Base-by-base conservation (phyloP, 2,888 invertebrate genomes). In the Leptodirus hochenwartii region DNA sequence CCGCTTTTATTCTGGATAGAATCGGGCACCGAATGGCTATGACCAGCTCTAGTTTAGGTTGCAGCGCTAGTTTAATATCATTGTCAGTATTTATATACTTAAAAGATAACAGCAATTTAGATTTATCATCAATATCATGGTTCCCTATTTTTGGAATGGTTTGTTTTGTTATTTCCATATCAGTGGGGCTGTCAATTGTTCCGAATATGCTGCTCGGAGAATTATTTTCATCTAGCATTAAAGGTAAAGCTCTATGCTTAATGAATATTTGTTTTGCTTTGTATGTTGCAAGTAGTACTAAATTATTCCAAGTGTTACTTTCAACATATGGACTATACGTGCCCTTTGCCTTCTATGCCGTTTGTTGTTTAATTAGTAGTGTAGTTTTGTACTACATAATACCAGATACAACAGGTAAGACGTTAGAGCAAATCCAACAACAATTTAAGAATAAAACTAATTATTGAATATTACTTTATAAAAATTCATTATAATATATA, bases 351-450 rank as follows among this genome's bases (percentile, higher is more conserved):
- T 37, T 41, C 9, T 50, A 47, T 27, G 41, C 41, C 1, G 15
- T 39, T 5, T 41, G 37, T 31, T 38, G 38, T 13, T 27, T 44
- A 4, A 1, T 41, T 4, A 41, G 42, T 4, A 35, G 38, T 2
- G 17, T 46, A 4, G 47, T 47, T 17, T 44, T 39, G 25, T 41
- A 41, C 25, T 40, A 37, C 12, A 39, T 37, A 22, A 38, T 52
- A 4, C 47, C 49, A 1, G 52, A 51, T 41, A 53, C 53, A 4
- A 51, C 48, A 37, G 50, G 48, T 2, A 47, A 48, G 34, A 47
- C 49, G 4, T 32, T 53, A 31, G 49, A 50, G 31, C 44, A 49
- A 29, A 52, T 52, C 15, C 51, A 52, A 36, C 41, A 43, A 31
- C 37, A 40, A 29, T 32, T 51, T n/a, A 47, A 46, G 36, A 37